These are phyloP conservation scores for Salpingus planirostris DNA, from an alignment of 2,888 invertebrate species.

Conservation along the genomic window DNA sequence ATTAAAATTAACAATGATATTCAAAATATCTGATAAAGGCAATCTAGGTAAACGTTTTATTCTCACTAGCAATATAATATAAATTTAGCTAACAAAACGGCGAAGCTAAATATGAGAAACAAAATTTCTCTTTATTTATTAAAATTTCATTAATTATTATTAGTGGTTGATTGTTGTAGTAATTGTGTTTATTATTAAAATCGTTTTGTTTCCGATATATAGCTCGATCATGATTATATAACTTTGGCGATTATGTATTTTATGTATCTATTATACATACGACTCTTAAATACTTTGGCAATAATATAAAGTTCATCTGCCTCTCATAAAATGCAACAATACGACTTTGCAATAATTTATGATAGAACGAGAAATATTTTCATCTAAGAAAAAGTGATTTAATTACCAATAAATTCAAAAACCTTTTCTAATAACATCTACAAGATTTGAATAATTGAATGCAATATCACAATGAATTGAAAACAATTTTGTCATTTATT, in stretches of 20 bases:
- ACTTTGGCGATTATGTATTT: conserved; percentile 13
- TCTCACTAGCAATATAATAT: conserved; percentile 18
- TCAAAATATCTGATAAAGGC: conserved; percentile 28
- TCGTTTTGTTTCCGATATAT: conserved; percentile 2
- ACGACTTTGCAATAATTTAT: conserved; percentile 10
- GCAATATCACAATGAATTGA: conserved; percentile 14
- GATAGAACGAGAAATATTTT: conserved; percentile 7
- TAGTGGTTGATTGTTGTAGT: background rate
- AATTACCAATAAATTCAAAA: too few relatives aligned
- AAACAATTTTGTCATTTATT: conserved; percentile 8
- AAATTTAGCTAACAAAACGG: conserved; percentile 13
- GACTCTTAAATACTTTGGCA: conserved; percentile 20
- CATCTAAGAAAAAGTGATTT: too few relatives aligned
- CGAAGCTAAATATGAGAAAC: conserved; percentile 6
- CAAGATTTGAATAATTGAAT: too few relatives aligned
- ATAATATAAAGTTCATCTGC: conserved; percentile 16
- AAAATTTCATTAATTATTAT: background rate
- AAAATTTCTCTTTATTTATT: background rate
- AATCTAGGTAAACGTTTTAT: conserved; percentile 27
- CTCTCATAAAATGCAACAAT: conserved; percentile 19
- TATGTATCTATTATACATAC: conserved; percentile 5
- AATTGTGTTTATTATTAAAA: background rate
- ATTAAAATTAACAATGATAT: conserved; percentile 21
- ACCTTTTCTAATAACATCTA: too few relatives aligned
- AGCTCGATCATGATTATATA: background rate